A percentile compares a stretch with the other conserved stretches of the same genome.
Conservation (phyloP, 2,797 vertebrate species). For the Moxostoma hubbsi region DNA sequence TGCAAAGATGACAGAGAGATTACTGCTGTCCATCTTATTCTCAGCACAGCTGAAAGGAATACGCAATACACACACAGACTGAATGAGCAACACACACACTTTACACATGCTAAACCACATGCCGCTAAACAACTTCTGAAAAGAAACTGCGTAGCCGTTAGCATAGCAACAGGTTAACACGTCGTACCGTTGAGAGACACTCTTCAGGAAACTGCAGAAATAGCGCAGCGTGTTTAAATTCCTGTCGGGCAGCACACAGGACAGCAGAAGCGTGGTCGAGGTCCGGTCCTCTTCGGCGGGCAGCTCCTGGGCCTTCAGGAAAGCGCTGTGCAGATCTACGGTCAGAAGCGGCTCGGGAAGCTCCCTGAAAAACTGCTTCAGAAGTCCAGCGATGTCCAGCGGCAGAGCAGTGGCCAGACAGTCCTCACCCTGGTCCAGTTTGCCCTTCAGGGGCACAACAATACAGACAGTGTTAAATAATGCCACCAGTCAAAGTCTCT, state of each 20-base stretch:
- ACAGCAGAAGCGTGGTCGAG: slow-evolving; percentile 86
- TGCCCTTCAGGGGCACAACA: slow-evolving; percentile 66
- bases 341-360: slow-evolving; percentile 88
- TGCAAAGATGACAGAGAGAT: slow-evolving; percentile 92
- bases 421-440: slow-evolving; percentile 84
- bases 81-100: too few species aligned
- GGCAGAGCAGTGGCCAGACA: slow-evolving; percentile 86
- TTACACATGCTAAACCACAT: not conserved
- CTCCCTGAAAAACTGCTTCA: slow-evolving; percentile 96
- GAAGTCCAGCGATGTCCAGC: slow-evolving; percentile 89
- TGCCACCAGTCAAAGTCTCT: slow-evolving; percentile 38
- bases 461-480: slow-evolving; percentile 50
- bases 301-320: slow-evolving; percentile 91
- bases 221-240: slow-evolving; percentile 81
- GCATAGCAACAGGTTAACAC: not conserved
- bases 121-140: not conserved
- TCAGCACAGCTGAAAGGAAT: slow-evolving; percentile 79
- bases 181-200: slow-evolving; percentile 86
- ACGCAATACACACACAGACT: not conserved
- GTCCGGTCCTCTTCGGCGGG: slow-evolving; percentile 77
- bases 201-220: slow-evolving; percentile 91
- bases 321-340: slow-evolving; percentile 85
- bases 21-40: slow-evolving; percentile 96
- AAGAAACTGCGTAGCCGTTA: not conserved
- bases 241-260: slow-evolving; percentile 84